phyloP scores from a whole-genome alignment of 2,113 vertebrate species.

The Bufo gargarizans region DNA sequence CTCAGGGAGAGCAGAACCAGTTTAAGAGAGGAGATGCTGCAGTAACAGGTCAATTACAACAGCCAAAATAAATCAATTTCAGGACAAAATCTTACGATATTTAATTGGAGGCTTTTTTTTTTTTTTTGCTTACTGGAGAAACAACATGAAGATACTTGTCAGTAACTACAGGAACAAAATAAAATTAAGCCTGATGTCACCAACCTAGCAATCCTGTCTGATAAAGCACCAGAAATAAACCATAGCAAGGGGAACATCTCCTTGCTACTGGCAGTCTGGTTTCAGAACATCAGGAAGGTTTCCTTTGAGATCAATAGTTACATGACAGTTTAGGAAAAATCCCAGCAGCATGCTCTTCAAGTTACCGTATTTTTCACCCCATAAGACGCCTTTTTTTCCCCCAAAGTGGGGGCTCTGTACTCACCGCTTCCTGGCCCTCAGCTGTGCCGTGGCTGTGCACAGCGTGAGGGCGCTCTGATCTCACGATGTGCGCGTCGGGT shows the following conservation, averaged over 20 bases:
- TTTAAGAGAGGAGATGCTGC: background rate
- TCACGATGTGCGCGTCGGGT: too few species aligned
- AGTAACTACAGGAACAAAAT: background rate
- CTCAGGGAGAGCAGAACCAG: background rate
- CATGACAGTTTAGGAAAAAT: conserved; percentile 36
- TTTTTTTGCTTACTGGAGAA: background rate
- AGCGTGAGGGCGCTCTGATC: too few species aligned
- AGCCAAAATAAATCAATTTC: background rate
- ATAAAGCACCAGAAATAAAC: conserved; percentile 2
- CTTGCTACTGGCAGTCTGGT: conserved; percentile 27
- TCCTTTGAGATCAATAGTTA: conserved; percentile 39
- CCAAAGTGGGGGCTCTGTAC: too few species aligned
- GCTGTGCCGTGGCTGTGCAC: too few species aligned
- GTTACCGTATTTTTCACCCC: too few species aligned
- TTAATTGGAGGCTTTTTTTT: background rate
- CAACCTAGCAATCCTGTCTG: background rate
- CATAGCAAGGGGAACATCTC: conserved; percentile 26
- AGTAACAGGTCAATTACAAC: background rate
- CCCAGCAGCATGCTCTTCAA: background rate
- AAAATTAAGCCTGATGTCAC: background rate
- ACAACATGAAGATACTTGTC: background rate
- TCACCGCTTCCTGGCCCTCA: too few species aligned
- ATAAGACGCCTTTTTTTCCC: too few species aligned
- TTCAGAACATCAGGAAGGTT: conserved; percentile 11
- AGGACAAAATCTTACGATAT: background rate